Conservation (phyloP, 2,113 vertebrate genomes). For the Pseudorhombus dupliciocellatus region DNA sequence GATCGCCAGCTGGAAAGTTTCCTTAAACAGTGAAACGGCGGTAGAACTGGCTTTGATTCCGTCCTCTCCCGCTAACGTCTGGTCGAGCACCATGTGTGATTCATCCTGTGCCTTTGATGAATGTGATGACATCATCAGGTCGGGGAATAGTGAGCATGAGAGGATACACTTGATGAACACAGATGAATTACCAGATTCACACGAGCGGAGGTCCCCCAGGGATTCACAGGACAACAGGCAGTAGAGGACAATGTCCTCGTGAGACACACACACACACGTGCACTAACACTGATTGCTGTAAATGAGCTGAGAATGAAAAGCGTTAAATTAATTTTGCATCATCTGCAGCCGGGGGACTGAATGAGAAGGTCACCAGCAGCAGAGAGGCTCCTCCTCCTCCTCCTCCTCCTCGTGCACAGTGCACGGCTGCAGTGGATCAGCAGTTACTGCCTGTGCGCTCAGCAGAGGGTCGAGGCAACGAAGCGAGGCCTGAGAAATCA, state of each 20-base stretch:
- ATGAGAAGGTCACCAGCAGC: background rate
- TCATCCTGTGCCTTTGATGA: constrained; percentile 24
- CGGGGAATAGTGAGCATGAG: background rate
- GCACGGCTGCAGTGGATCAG: constrained; percentile 7
- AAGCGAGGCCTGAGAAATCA: background rate
- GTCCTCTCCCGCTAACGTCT: constrained; percentile 10
- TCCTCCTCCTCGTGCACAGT: too few species aligned
- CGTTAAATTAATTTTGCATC: constrained; percentile 41
- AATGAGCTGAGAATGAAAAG: constrained; percentile 54
- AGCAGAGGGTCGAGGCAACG: constrained; percentile 12
- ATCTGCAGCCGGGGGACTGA: constrained; percentile 4
- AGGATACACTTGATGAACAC: background rate
- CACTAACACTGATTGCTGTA: constrained; percentile 47
- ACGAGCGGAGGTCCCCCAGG: background rate
- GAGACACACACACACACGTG: constrained; percentile 20
- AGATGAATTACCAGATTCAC: constrained; percentile 27
- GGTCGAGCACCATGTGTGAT: constrained; percentile 12
- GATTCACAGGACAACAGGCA: constrained; percentile 26
- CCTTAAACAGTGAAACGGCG: background rate
- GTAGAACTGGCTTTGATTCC: background rate
- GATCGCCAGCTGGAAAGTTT: background rate
- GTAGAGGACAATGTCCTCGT: constrained; percentile 29
- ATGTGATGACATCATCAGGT: constrained; percentile 38
- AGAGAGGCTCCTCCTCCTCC: background rate
- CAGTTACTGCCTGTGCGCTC: constrained; percentile 29